A percentile compares a stretch with the other conserved stretches of the same genome.
phyloP scores from a whole-genome alignment of 2,113 vertebrate species.

The Marcusenius ussheri region DNA sequence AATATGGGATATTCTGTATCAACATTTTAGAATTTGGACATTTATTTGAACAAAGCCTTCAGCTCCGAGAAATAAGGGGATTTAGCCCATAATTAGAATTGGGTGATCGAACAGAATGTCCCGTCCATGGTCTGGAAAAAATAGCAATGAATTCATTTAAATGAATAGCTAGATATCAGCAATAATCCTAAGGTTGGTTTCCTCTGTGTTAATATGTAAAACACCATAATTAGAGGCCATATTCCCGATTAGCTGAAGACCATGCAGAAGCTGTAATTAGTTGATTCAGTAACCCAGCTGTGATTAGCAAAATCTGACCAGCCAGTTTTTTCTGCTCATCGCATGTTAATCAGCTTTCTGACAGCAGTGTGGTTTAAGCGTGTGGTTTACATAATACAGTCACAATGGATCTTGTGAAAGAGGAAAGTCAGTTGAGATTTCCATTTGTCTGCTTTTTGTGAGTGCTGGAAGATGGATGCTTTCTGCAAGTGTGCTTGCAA shows the following conservation, averaged over 20 bases:
- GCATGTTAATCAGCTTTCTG: conserved; percentile 3
- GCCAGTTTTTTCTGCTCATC: conserved; percentile 3
- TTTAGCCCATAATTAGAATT: not conserved
- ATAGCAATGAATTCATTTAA: not conserved
- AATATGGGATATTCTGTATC: not conserved
- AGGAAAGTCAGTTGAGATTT: not conserved
- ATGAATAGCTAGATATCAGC: not conserved
- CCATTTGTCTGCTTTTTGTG: not conserved
- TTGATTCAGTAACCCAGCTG: conserved; percentile 14
- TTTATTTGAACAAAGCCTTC: not conserved
- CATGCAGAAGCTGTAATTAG: conserved; percentile 16
- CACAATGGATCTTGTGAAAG: not conserved
- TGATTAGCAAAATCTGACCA: conserved; percentile 16
- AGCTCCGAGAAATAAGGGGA: not conserved
- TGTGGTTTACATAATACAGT: not conserved
- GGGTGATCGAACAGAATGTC: not conserved
- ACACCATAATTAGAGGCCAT: conserved; percentile 9
- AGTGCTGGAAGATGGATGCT: not conserved
- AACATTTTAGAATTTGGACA: not conserved
- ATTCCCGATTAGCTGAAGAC: conserved; percentile 13
- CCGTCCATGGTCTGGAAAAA: not conserved
- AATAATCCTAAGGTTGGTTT: conserved; percentile 10
- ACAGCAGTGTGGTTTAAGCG: not conserved
- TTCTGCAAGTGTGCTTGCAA: not conserved
- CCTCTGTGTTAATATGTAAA: conserved; percentile 11